Evolutionary conservation across 2,888 invertebrate species (phyloP).

Genomic region (Lucinisca nassula): DNA sequence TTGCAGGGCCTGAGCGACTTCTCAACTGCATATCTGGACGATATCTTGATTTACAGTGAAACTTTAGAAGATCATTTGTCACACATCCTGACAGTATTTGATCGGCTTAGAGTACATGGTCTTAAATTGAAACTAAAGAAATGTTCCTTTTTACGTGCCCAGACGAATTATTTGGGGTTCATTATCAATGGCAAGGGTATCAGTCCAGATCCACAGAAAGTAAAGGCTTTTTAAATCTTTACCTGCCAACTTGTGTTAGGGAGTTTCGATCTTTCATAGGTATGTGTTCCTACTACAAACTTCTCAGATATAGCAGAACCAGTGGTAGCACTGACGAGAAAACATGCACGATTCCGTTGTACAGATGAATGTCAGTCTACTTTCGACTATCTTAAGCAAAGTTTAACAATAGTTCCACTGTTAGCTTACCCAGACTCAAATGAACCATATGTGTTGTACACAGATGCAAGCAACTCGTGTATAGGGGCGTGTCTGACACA

Average conservation of each 20-base stretch:
- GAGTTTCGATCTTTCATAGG: conserved; percentile 17
- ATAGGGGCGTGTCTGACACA: no score
- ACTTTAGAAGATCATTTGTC: conserved; percentile 24
- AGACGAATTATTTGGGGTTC: conserved; percentile 49
- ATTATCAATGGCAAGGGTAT: conserved; percentile 38
- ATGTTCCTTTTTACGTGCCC: conserved; percentile 39
- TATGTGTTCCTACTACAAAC: conserved; percentile 28
- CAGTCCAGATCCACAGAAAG: conserved; percentile 34
- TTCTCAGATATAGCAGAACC: conserved; percentile 47
- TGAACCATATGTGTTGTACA: no score
- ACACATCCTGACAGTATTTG: conserved; percentile 48
- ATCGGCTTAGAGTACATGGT: conserved; percentile 35
- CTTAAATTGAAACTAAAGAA: conserved; percentile 6
- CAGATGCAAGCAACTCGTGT: no score
- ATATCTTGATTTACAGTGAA: not conserved
- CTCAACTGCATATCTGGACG: conserved; percentile 54
- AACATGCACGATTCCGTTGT: conserved; percentile 19
- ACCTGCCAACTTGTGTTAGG: conserved; percentile 31
- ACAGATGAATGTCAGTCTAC: conserved; percentile 13
- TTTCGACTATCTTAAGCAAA: conserved; percentile 15
- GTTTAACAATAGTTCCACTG: not conserved
- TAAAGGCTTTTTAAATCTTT: conserved; percentile 27
- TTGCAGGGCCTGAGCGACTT: conserved; percentile 41
- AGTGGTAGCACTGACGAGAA: conserved; percentile 22
- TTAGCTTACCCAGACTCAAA: conserved; percentile 2